phyloP scores from a whole-genome alignment of 1,140 invertebrate species.

The Calephelis nemesis region DNA sequence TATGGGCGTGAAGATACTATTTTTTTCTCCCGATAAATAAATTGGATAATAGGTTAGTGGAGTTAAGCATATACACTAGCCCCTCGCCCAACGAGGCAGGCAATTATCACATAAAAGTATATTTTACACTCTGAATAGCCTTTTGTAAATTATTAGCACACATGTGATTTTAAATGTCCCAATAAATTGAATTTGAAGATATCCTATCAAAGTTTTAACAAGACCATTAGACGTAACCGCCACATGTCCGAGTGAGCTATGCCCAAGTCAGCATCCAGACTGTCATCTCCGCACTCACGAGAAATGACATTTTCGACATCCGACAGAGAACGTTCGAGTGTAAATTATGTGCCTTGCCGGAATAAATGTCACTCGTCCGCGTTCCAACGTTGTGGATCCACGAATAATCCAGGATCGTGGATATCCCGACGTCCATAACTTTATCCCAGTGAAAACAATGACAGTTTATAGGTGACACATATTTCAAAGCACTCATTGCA shows the following conservation, averaged over 20 bases:
- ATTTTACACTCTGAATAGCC: no score
- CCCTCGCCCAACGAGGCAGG: no score
- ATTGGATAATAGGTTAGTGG: no score
- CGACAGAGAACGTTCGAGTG: slow-evolving; percentile 5
- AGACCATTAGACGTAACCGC: slow-evolving; percentile 6
- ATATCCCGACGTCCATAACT: slow-evolving; percentile 3
- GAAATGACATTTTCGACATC: slow-evolving; percentile 16
- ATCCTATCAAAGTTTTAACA: neutral
- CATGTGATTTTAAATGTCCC: no score
- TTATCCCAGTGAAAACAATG: slow-evolving; percentile 12
- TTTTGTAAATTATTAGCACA: no score
- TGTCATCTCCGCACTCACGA: slow-evolving; percentile 9
- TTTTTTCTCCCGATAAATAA: no score
- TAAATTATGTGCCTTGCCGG: slow-evolving; percentile 14
- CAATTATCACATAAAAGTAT: no score
- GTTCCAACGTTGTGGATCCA: slow-evolving; percentile 2
- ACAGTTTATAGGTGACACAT: neutral
- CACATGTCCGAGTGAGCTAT: slow-evolving; percentile 5
- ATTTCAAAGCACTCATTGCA: neutral
- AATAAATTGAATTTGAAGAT: neutral
- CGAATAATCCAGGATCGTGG: slow-evolving; percentile 13
- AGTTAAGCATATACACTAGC: no score
- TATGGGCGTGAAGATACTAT: no score
- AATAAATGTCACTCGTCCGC: slow-evolving; percentile 21
- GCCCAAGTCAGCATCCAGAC: slow-evolving; percentile 9